These are phyloP conservation scores for Dasyornis broadbenti DNA, from an alignment of 2,113 vertebrate species.

Conservation along the genomic window DNA sequence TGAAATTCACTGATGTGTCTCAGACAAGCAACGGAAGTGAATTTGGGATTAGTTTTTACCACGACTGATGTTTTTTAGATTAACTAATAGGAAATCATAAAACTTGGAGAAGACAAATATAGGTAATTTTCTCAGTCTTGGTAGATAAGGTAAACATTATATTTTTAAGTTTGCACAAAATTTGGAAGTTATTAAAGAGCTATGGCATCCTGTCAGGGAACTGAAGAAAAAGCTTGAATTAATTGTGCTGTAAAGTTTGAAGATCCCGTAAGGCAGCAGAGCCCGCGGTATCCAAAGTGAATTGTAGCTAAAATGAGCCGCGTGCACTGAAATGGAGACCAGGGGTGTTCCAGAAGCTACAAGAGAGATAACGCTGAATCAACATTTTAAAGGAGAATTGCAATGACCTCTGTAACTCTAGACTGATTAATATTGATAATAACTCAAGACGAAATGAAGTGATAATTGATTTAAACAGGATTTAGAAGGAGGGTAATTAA, in stretches of 20 bases:
- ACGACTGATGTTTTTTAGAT: not conserved
- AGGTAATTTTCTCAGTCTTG: not conserved
- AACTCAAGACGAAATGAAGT: not conserved
- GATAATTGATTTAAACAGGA: not conserved
- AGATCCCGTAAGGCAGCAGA: not conserved
- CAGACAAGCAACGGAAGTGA: not conserved
- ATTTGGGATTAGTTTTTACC: not conserved
- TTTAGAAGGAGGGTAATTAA: not conserved
- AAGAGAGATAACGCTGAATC: not conserved
- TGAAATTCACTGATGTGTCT: not conserved
- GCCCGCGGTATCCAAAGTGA: not conserved
- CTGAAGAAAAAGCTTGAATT: not conserved
- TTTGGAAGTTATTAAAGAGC: not conserved
- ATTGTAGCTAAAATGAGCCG: not conserved
- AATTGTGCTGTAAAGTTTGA: not conserved
- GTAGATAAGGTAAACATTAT: not conserved
- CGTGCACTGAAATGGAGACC: not conserved
- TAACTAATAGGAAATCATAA: not conserved
- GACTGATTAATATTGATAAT: not conserved
- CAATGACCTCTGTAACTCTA: not conserved
- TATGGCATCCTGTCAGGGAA: not conserved
- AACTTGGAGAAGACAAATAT: not conserved
- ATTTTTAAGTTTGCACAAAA: not conserved
- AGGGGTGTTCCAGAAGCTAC: not conserved
- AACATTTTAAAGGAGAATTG: not conserved